phyloP scores from a whole-genome alignment of 2,113 vertebrate genomes.

The Xenotilapia caudafasciata region DNA sequence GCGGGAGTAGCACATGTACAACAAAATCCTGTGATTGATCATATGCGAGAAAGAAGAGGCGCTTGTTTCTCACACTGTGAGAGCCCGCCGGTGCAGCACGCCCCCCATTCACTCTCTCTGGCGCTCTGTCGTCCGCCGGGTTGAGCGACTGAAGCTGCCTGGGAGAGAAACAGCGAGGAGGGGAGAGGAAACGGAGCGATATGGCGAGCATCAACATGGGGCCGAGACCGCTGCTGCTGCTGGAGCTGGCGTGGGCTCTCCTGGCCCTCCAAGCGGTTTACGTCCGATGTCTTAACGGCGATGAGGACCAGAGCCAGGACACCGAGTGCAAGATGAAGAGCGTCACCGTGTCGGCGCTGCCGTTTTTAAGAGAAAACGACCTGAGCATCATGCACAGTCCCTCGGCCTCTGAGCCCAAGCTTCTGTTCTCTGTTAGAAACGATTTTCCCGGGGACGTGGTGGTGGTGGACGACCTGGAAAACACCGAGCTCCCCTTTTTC shows the following conservation, averaged over 20 bases:
- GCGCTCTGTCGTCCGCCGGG: conserved; percentile 9
- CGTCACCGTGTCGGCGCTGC: conserved; percentile 96
- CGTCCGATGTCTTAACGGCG: conserved; percentile 58
- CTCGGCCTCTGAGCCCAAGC: conserved; percentile 97
- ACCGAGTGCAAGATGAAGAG: conserved; percentile 95
- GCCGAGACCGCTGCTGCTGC: conserved; percentile 28
- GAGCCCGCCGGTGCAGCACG: conserved; percentile 8
- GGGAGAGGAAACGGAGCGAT: conserved; percentile 30
- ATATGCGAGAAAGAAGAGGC: background rate
- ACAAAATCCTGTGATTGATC: background rate
- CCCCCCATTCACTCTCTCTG: background rate
- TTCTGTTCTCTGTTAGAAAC: conserved; percentile 96
- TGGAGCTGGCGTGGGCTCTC: conserved; percentile 37
- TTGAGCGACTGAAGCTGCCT: conserved; percentile 7
- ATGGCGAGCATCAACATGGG: conserved; percentile 66
- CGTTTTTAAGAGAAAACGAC: conserved; percentile 96
- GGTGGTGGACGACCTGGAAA: conserved; percentile 97
- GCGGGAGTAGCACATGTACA: background rate
- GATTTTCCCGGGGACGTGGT: conserved; percentile 97
- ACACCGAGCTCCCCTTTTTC: conserved; percentile 97
- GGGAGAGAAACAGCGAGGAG: background rate
- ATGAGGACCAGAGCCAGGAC: conserved; percentile 83
- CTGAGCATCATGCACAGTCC: conserved; percentile 99
- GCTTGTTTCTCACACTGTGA: conserved; percentile 31
- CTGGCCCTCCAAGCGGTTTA: background rate